Conservation (phyloP, 1,140 invertebrate species). For the Cecropterus lyciades region DNA sequence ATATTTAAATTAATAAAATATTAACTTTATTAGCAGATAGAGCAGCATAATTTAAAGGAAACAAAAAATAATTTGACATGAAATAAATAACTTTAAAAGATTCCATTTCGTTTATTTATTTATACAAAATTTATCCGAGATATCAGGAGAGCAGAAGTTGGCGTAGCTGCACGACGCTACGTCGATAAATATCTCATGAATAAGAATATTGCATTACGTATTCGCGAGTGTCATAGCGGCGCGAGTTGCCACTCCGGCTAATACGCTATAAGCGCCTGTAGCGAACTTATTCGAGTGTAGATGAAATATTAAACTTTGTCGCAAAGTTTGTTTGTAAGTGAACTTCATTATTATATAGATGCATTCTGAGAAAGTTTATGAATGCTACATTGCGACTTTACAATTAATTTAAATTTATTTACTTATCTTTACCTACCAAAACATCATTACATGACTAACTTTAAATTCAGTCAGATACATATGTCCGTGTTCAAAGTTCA, state of each 20-base stretch:
- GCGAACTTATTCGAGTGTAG: not conserved
- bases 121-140: not conserved
- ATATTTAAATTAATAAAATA: no score
- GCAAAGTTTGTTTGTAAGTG: not conserved
- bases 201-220: conserved; percentile 67
- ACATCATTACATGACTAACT: no score
- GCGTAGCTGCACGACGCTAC: conserved; percentile 28
- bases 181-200: conserved; percentile 65
- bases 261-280: conserved; percentile 11
- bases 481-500: no score
- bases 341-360: not conserved
- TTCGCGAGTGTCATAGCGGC: conserved; percentile 35
- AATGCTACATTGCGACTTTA: no score
- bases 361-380: not conserved
- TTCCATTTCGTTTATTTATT: not conserved
- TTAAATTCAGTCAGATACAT: no score
- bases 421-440: no score
- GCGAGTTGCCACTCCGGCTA: conserved; percentile 17
- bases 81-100: no score
- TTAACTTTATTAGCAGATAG: no score
- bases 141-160: conserved; percentile 9
- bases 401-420: no score
- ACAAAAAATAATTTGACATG: no score
- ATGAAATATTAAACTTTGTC: conserved; percentile 7
- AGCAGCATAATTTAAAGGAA: no score